Percentiles rank a stretch among this genome's conserved stretches.
Conservation (phyloP, 2,113 vertebrate species). For the Cichladusa arquata region DNA sequence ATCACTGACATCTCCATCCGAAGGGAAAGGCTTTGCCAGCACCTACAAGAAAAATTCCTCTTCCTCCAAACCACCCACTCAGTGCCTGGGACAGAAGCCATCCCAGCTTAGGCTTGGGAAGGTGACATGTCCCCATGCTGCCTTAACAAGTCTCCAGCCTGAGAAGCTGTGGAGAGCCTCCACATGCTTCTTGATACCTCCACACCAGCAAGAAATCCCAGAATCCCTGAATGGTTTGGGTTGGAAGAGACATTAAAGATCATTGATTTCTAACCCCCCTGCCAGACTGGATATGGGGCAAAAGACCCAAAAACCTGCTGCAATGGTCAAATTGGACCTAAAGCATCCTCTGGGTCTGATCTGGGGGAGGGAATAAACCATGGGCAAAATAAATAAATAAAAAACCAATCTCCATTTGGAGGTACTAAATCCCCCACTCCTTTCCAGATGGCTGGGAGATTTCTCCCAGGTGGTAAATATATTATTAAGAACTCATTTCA, state of each 20-base stretch:
- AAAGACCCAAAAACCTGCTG: neutral
- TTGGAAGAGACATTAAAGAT: neutral
- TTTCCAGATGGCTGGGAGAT: slow-evolving; percentile 85
- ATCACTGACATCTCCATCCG: slow-evolving; percentile 35
- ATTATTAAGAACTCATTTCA: slow-evolving; percentile 88
- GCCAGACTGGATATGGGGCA: rapidly evolving
- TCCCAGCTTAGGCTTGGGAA: neutral
- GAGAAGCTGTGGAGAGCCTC: neutral
- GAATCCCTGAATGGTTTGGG: neutral
- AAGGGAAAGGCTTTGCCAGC: neutral
- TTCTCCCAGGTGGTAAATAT: slow-evolving; percentile 87
- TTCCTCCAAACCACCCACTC: neutral
- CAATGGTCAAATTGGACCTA: neutral
- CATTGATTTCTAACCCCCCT: neutral
- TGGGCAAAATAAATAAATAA: slow-evolving; percentile 71
- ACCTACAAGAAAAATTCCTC: neutral
- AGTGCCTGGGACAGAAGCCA: neutral
- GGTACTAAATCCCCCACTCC: slow-evolving; percentile 77
- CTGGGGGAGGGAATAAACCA: neutral
- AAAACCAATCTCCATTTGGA: slow-evolving; percentile 77
- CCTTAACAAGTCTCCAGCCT: neutral
- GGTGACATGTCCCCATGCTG: rapidly evolving
- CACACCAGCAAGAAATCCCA: neutral
- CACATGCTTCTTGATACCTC: neutral
- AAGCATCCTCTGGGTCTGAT: neutral